Evolutionary conservation across 2,113 vertebrate species (phyloP).

Genomic region (Redunca redunca): DNA sequence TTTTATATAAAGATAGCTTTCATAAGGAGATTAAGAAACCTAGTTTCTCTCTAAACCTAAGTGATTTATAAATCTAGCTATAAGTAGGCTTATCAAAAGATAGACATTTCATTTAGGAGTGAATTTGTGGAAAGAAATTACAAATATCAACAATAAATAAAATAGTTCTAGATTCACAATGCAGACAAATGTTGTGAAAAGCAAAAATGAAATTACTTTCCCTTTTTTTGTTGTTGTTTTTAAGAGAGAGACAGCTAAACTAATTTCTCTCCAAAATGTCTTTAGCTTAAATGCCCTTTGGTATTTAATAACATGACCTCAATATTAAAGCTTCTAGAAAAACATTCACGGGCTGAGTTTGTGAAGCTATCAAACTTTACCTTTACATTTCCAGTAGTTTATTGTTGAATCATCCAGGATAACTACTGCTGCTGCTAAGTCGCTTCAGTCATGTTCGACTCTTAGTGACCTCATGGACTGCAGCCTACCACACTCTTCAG

Average conservation of each 20-base stretch:
- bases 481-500: fast-evolving
- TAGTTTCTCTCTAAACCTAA: background rate
- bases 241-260: background rate
- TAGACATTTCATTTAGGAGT: background rate
- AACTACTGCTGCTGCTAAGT: background rate
- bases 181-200: background rate
- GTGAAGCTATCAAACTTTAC: background rate
- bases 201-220: background rate
- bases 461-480: background rate
- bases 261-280: background rate
- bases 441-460: fast-evolving
- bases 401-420: conserved; percentile 19
- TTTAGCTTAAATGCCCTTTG: conserved; percentile 1
- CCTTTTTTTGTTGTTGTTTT: background rate
- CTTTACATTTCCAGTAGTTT: background rate
- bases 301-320: background rate
- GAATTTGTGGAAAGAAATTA: background rate
- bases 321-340: background rate
- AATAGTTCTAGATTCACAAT: background rate
- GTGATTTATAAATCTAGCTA: conserved; percentile 30
- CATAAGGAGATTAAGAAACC: conserved; percentile 36
- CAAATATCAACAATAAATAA: background rate
- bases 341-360: background rate
- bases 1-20: background rate
- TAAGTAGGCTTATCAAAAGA: background rate